phyloP scores from a whole-genome alignment of 2,888 invertebrate species.

The Tipula confusa region DNA sequence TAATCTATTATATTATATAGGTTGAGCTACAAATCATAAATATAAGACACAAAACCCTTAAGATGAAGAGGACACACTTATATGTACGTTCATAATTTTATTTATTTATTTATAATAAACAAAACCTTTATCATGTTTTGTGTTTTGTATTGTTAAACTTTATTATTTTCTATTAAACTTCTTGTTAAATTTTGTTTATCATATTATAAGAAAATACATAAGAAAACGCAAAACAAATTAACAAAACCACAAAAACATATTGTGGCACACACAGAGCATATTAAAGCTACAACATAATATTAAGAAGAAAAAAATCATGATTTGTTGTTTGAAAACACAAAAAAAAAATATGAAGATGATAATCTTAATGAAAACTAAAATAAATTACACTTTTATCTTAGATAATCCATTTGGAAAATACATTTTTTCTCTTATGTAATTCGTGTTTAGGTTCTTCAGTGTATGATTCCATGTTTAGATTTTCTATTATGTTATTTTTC shows the following conservation, averaged over 20 bases:
- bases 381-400: conserved; percentile 20
- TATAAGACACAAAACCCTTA: neutral
- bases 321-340: neutral
- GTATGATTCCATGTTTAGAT: neutral
- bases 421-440: neutral
- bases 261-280: neutral
- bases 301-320: neutral
- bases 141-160: neutral
- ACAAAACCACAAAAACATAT: neutral
- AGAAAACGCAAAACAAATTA: neutral
- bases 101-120: conserved; percentile 12
- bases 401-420: conserved; percentile 25
- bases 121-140: neutral
- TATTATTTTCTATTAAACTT: neutral
- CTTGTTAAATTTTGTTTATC: neutral
- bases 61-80: neutral
- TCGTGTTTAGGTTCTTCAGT: neutral
- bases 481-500: conserved; percentile 17
- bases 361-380: conserved; percentile 20
- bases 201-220: neutral
- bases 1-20: conserved; percentile 14
- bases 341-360: neutral
- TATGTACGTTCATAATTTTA: neutral
- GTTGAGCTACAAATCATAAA: neutral
- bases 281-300: neutral